Evolutionary conservation across 37 sponge, comb jelly and placozoan species (phyloP).

Genomic region (Theonella swinhoei): DNA sequence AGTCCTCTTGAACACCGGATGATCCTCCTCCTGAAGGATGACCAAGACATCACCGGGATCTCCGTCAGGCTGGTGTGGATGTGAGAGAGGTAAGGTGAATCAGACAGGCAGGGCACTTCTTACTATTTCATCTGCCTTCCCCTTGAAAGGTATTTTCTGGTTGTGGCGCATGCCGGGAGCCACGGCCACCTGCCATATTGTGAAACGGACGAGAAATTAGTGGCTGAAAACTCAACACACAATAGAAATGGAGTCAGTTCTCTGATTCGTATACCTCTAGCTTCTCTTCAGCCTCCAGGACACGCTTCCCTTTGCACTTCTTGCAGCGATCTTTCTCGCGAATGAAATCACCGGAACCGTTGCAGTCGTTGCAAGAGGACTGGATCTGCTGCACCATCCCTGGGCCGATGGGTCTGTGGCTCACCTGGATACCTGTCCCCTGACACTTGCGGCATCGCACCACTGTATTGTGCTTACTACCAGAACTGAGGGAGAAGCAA

Average conservation of each 20-base stretch:
- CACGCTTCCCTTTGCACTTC: slow-evolving; percentile 86
- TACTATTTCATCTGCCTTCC: slow-evolving; percentile 79
- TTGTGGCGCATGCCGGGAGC: slow-evolving; percentile 82
- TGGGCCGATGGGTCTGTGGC: slow-evolving; percentile 63
- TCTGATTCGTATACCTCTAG: slow-evolving; percentile 59
- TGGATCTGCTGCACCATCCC: slow-evolving; percentile 91
- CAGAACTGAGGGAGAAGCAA: slow-evolving; percentile 50
- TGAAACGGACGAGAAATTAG: neutral
- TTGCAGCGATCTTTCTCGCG: slow-evolving; percentile 85
- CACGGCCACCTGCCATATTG: slow-evolving; percentile 84
- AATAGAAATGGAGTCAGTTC: neutral
- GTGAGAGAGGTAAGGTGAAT: neutral
- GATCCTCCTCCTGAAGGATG: slow-evolving; percentile 79
- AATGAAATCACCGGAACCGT: slow-evolving; percentile 80
- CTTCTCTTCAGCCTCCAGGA: slow-evolving; percentile 63
- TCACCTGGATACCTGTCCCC: slow-evolving; percentile 76
- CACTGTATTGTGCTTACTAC: slow-evolving; percentile 83
- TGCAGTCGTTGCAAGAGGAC: slow-evolving; percentile 74
- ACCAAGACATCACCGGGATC: slow-evolving; percentile 91
- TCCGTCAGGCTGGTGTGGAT: slow-evolving; percentile 66
- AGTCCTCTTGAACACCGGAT: slow-evolving; percentile 66
- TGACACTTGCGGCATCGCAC: slow-evolving; percentile 76
- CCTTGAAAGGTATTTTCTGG: slow-evolving; percentile 82
- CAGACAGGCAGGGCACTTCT: neutral
- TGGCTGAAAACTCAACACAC: no score